Evolutionary conservation across 2,888 invertebrate species (phyloP).

Genomic region (Parnassius orleans): DNA sequence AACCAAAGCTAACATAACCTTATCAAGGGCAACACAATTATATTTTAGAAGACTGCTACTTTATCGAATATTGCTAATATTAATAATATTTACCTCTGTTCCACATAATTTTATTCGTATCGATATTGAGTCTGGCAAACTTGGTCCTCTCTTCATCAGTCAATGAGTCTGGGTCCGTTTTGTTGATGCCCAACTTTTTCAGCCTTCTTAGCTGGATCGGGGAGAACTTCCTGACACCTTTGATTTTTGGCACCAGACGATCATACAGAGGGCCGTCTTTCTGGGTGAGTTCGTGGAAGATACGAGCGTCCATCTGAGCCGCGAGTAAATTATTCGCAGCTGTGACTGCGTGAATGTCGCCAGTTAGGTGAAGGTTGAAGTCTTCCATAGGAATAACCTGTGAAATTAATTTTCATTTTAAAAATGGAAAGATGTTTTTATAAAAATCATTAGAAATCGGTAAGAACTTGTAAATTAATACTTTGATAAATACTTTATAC

Average conservation of each 20-base stretch:
- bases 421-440: too few relatives aligned
- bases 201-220: slow-evolving; percentile 90
- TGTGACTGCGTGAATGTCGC: slow-evolving; percentile 99
- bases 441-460: too few relatives aligned
- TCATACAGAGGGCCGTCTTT: slow-evolving; percentile 91
- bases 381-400: slow-evolving; percentile 99
- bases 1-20: too few relatives aligned
- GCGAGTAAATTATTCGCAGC: slow-evolving; percentile 99
- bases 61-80: neutral
- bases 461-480: too few relatives aligned
- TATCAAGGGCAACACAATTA: too few relatives aligned
- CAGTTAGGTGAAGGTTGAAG: slow-evolving; percentile 98
- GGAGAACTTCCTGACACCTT: slow-evolving; percentile 92
- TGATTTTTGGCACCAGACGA: slow-evolving; percentile 92
- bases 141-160: slow-evolving; percentile 88
- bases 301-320: slow-evolving; percentile 97
- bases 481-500: too few relatives aligned
- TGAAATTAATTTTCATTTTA: slow-evolving; percentile 1
- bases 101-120: slow-evolving; percentile 94
- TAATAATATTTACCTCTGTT: slow-evolving; percentile 85
- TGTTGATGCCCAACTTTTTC: slow-evolving; percentile 88
- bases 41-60: too few relatives aligned
- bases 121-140: slow-evolving; percentile 95
- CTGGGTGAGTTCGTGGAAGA: slow-evolving; percentile 98
- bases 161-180: slow-evolving; percentile 90